These are phyloP conservation scores for Aurelia aurita complex sp. Pacific DNA, from an alignment of 30 jellyfish, hydroid and myxozoan genomes.

Conservation along the genomic window DNA sequence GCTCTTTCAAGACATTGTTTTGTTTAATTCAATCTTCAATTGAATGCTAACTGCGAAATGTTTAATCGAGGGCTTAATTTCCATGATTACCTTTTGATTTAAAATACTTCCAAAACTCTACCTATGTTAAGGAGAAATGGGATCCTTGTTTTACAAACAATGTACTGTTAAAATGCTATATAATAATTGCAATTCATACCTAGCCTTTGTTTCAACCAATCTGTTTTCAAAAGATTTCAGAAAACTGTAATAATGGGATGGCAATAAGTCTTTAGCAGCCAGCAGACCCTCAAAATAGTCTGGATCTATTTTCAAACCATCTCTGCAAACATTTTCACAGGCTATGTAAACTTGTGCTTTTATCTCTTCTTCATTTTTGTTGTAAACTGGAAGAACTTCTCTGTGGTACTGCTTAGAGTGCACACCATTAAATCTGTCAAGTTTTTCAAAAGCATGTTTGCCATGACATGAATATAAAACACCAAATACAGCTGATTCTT, in stretches of 20 bases:
- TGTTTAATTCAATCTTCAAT: no score
- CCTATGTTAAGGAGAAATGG: no score
- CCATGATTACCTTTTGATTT: no score
- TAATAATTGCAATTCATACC: no score
- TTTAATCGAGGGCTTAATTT: no score
- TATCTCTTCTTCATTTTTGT: conserved; percentile 5
- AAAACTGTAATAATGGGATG: conserved; percentile 50
- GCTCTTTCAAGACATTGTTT: no score
- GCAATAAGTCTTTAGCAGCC: conserved; percentile 74
- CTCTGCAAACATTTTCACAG: conserved; percentile 5
- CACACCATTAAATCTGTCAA: conserved; percentile 89
- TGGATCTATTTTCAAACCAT: conserved; percentile 26
- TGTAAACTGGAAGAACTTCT: conserved; percentile 18
- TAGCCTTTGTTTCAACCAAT: not conserved
- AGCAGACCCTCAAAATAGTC: conserved; percentile 67
- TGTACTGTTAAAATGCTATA: no score
- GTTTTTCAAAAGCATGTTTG: conserved; percentile 20
- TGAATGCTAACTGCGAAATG: no score
- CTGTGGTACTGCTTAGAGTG: conserved; percentile 42
- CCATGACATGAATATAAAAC: conserved; percentile 62
- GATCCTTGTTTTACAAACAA: no score
- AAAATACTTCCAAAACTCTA: no score
- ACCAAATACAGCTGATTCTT: conserved; percentile 62
- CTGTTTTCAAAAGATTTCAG: conserved; percentile 41
- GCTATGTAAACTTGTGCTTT: conserved; percentile 77